phyloP scores from a whole-genome alignment of 2,797 vertebrate species.

The Lacerta agilis region DNA sequence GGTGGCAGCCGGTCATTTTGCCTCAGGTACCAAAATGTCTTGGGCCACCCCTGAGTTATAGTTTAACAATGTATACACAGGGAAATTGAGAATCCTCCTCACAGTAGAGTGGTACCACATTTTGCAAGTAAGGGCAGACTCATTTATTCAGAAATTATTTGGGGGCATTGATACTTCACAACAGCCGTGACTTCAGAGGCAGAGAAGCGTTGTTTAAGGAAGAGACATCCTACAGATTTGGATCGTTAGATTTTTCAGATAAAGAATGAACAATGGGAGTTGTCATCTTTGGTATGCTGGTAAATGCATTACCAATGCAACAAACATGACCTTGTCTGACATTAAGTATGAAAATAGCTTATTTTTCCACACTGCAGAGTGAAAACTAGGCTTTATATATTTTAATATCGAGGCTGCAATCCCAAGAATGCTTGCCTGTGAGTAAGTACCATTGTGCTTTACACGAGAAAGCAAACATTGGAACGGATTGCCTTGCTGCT shows the following conservation, averaged over 20 bases:
- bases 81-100: neutral
- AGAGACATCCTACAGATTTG: neutral
- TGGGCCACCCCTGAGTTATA: neutral
- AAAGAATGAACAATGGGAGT: neutral
- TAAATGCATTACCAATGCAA: neutral
- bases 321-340: neutral
- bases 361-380: neutral
- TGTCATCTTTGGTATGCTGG: neutral
- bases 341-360: neutral
- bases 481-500: neutral
- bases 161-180: neutral
- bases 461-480: neutral
- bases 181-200: neutral
- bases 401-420: neutral
- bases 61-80: neutral
- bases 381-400: neutral
- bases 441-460: neutral
- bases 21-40: too few relatives aligned
- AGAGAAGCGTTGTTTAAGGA: neutral
- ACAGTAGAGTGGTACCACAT: neutral
- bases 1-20: too few relatives aligned
- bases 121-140: neutral
- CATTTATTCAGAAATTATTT: neutral
- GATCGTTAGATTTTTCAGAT: slow-evolving; percentile 6
- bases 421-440: neutral